Base-by-base conservation (phyloP, 1,140 invertebrate genomes). In the Trichonephila inaurata region DNA sequence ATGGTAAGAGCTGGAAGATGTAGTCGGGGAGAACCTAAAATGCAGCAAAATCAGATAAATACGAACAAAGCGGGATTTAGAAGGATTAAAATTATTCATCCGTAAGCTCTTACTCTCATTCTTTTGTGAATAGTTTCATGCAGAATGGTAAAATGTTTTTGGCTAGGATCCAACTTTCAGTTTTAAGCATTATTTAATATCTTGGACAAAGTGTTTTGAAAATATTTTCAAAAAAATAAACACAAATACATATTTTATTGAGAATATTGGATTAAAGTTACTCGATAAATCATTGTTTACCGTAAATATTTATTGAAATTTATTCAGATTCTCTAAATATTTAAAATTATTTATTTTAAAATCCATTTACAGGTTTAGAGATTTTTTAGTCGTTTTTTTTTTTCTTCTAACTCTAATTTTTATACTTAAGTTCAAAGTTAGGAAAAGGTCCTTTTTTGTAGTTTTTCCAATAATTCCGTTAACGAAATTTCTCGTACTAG, bases 61-160 rank as follows among this genome's bases (percentile, higher is more conserved):
- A 60, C 44, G 21, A 51, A 85, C 12, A 85, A 58, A 58, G 44
- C 28, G 7, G 44, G 44, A 85, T 85, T 58, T 85, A 85, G 28
- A 10, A 85, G 40, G 58, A 51, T 58, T 85, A 24, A 85, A 85
- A 85, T 51, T 58, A 58, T 85, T 51, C 82, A 58, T 85, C 82
- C 44, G 44, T 85, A 19, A 58, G 44, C 44, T 85, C 58, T 21
- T 10, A 85, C 19, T 60, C 51, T 21, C 19, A 85, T 60, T 60
- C 82, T 85, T 77, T 58, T 85, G 82, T 85, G 82, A 85, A 85
- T 19, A 85, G 51, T 85, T 85, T 85, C 82, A 58, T 85, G 58
- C 44, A 24, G 44, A 85, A 51, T 58, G 58, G 82, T 60, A 58
- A 58, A 85, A 85, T 51, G 58, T 51, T 85, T 58, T 85, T 85